Evolutionary conservation across 2,113 vertebrate genomes (phyloP).

Genomic region (Sturnira hondurensis): DNA sequence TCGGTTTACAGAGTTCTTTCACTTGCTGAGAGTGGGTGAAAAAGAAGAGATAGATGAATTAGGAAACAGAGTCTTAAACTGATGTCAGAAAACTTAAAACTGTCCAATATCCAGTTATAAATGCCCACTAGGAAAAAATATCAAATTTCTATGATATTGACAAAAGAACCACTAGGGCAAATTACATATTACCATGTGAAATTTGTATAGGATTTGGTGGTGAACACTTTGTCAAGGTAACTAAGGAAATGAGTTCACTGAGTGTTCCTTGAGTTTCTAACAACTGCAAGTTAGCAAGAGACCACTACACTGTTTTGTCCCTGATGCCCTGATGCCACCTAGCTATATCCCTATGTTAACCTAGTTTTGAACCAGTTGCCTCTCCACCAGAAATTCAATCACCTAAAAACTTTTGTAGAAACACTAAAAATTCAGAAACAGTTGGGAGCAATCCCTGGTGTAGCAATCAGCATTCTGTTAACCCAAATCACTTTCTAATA

Average conservation of each 20-base stretch:
- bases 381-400: constrained; percentile 50
- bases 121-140: neutral
- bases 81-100: neutral
- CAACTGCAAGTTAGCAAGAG: neutral
- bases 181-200: neutral
- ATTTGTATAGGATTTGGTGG: neutral
- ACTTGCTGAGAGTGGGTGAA: neutral
- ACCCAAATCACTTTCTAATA: neutral
- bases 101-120: neutral
- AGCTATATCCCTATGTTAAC: neutral
- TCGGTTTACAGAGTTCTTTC: neutral
- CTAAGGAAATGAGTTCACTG: neutral
- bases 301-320: neutral
- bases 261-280: neutral
- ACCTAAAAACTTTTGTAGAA: constrained; percentile 4
- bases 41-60: neutral
- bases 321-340: neutral
- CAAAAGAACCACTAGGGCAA: neutral
- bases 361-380: constrained; percentile 49
- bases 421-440: neutral
- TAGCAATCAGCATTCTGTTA: constrained; percentile 7
- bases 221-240: neutral
- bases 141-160: neutral
- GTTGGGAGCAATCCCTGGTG: neutral
- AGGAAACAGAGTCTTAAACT: neutral